phyloP scores from a whole-genome alignment of 23 tunicate genomes.

The Styela plicata region DNA sequence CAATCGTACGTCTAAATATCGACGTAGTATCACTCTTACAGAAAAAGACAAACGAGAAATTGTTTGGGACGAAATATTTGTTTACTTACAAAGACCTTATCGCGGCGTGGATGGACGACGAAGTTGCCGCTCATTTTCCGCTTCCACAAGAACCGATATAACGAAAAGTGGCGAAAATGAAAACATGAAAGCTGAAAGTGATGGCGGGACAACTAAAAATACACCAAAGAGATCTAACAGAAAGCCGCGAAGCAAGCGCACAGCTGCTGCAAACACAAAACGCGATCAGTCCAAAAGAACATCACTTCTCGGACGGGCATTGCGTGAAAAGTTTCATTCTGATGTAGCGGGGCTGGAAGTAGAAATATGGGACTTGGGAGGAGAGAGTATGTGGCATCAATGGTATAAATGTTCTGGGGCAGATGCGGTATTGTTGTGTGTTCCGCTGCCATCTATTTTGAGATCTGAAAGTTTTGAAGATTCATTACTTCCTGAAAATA shows the following conservation, averaged over 20 bases:
- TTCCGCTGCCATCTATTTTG: conserved; percentile 23
- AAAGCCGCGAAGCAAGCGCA: background rate
- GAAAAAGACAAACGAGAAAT: background rate
- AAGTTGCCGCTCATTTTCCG: background rate
- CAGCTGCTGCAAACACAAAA: background rate
- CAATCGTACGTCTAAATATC: background rate
- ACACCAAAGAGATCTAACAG: background rate
- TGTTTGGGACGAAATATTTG: conserved; percentile 20
- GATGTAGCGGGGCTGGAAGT: conserved; percentile 10
- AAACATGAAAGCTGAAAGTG: background rate
- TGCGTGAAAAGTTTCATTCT: background rate
- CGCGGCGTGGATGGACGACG: background rate
- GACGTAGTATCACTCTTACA: background rate
- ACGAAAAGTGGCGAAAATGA: background rate
- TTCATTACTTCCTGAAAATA: background rate
- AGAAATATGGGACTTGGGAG: conserved; percentile 23
- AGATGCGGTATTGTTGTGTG: conserved; percentile 24
- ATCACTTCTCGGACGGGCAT: background rate
- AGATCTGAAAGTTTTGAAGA: background rate
- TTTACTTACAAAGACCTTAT: background rate
- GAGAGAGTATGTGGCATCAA: background rate
- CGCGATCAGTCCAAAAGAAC: background rate
- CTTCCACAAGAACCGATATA: background rate
- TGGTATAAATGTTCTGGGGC: conserved; percentile 34
- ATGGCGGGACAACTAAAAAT: background rate